These are phyloP conservation scores for Syngnathus rostellatus DNA, from an alignment of 2,797 vertebrate genomes.

Conservation along the genomic window DNA sequence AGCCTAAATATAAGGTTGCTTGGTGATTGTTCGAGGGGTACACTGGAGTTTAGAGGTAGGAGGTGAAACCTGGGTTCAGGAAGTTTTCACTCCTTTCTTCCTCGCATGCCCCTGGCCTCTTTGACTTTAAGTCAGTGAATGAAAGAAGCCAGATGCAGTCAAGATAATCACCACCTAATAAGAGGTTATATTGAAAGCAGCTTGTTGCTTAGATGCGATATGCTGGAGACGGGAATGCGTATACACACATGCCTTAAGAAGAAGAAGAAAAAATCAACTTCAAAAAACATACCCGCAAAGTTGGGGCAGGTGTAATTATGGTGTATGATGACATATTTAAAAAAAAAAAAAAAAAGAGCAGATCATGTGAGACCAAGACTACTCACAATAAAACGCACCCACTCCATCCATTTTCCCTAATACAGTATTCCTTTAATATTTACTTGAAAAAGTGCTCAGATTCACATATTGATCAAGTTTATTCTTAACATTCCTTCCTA, in stretches of 20 bases:
- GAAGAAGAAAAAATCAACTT: background rate
- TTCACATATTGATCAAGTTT: background rate
- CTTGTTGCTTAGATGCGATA: slow-evolving; percentile 44
- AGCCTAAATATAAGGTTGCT: slow-evolving; percentile 12
- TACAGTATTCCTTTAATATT: background rate
- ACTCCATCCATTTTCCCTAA: background rate
- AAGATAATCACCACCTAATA: slow-evolving; percentile 75
- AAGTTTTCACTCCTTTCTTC: slow-evolving; percentile 70
- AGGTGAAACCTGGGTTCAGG: slow-evolving; percentile 53
- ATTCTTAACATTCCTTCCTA: background rate
- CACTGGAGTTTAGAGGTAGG: slow-evolving; percentile 22
- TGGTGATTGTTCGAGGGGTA: slow-evolving; percentile 19
- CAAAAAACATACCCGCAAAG: slow-evolving; percentile 14
- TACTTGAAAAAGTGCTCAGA: background rate
- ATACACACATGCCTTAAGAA: slow-evolving; percentile 13
- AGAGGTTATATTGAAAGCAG: slow-evolving; percentile 74
- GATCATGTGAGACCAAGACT: slow-evolving; percentile 1
- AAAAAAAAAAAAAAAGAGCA: slow-evolving; percentile 20
- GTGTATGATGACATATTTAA: slow-evolving; percentile 38
- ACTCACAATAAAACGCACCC: slow-evolving; percentile 20
- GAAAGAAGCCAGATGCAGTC: slow-evolving; percentile 71
- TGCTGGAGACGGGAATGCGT: slow-evolving; percentile 28
- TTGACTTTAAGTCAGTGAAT: slow-evolving; percentile 56
- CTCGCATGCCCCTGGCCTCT: slow-evolving; percentile 56
- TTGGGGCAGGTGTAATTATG: slow-evolving; percentile 44